These are phyloP conservation scores for Penaeus monodon DNA, from an alignment of 2,888 invertebrate species.

Conservation along the genomic window DNA sequence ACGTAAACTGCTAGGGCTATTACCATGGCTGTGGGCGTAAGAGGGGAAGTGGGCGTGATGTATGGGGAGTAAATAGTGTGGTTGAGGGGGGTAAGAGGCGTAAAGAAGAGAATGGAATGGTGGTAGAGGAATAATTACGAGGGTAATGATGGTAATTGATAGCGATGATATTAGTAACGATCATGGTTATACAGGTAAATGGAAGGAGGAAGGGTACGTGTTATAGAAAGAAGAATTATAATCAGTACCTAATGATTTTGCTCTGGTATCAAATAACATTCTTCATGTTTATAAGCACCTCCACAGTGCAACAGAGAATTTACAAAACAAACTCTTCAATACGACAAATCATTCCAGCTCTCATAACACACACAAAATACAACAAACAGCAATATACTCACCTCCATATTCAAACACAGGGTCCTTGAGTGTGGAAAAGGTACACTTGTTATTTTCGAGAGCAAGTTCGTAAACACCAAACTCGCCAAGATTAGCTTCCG, in stretches of 20 bases:
- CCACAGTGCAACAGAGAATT: too few relatives aligned
- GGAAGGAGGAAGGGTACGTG: too few relatives aligned
- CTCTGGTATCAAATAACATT: too few relatives aligned
- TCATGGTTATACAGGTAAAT: background rate
- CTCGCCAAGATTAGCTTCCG: slow-evolving; percentile 42
- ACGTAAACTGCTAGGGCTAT: slow-evolving; percentile 40
- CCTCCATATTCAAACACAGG: slow-evolving; percentile 64
- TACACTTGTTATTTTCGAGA: background rate
- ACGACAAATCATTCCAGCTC: too few relatives aligned
- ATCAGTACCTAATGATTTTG: too few relatives aligned
- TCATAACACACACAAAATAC: background rate
- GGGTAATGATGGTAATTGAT: background rate
- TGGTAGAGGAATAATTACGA: background rate
- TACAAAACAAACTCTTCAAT: too few relatives aligned
- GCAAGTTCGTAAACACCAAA: slow-evolving; percentile 58
- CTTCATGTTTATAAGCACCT: too few relatives aligned
- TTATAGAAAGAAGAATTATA: too few relatives aligned
- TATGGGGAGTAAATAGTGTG: too few relatives aligned
- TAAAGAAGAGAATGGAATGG: too few relatives aligned
- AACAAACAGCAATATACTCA: background rate
- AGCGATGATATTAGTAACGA: background rate
- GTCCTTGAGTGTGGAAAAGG: slow-evolving; percentile 41
- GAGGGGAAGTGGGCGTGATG: too few relatives aligned
- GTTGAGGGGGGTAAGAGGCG: too few relatives aligned
- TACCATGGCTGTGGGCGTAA: slow-evolving; percentile 43